Evolutionary conservation across 2,888 invertebrate species (phyloP), one percentile per base, ranked within the genome.

Genomic region (Spodoptera littoralis): DNA sequence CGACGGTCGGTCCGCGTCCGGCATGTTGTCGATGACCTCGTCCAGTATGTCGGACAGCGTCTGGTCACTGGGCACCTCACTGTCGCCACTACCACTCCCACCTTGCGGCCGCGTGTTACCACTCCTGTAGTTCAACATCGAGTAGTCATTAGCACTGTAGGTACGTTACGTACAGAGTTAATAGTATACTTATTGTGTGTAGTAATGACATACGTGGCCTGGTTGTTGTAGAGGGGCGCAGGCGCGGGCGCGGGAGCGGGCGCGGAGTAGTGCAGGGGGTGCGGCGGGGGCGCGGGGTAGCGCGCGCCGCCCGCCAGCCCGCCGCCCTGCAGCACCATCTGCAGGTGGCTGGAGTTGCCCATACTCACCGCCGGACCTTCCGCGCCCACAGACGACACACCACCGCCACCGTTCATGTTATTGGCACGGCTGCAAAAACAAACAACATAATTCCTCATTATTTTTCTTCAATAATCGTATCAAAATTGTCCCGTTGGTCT

Each of bases 1-100:
- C 42, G 85, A 78, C 18, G 87, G 81, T 12, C 91, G 87, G 63
- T 95, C 95, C 48, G 95, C 94, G 77, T 97, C 97, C 65, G 97
- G 96, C 88, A 97, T 96, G 84, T 97, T 96, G 73, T 98, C 98
- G 85, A 98, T 97, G 67, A 98, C 97, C 88, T 97, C 97, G 92
- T 98, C 98, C 77, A 98, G 91, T 78, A 98, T 96, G 82, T 97
- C 97, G 3, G 98, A 98, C 56, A 98, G 94, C 68, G 97, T 95
- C 55, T 96, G 96, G 91, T 98, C 97, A 60, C 95, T 90, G 41
- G 95, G 90, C 76, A 90, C 82, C 80, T 93, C 91, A 70, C 84
- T 81, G 73, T 92, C 91, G 13, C 92, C 77, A 36, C 36, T 36
- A 83, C 87, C 82, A 89, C 92, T 80, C 84, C 92, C 80, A 87